These are phyloP conservation scores for Nematolebias whitei DNA, from an alignment of 2,113 vertebrate species.

Conservation along the genomic window DNA sequence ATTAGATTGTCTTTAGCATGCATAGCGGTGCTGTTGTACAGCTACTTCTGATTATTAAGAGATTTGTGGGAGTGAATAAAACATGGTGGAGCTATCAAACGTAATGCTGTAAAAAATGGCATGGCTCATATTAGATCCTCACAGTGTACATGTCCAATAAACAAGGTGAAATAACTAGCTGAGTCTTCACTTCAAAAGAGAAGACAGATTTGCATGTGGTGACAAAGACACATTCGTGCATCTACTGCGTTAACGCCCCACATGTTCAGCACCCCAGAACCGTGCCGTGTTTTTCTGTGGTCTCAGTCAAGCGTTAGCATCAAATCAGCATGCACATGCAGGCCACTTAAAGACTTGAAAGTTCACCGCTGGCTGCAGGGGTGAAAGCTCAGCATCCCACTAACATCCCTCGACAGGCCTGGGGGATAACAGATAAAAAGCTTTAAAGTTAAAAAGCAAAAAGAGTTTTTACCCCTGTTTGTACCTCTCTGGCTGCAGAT, in stretches of 20 bases:
- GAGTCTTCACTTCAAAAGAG: slow-evolving; percentile 1
- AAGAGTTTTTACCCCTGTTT: slow-evolving; percentile 54
- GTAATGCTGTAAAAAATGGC: slow-evolving; percentile 6
- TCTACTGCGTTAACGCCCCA: slow-evolving; percentile 3
- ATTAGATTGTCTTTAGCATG: slow-evolving; percentile 58
- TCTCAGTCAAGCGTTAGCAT: slow-evolving; percentile 52
- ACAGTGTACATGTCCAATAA: background rate
- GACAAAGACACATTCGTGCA: slow-evolving; percentile 9
- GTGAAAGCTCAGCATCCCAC: slow-evolving; percentile 75
- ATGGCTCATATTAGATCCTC: background rate
- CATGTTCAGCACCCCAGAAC: slow-evolving; percentile 14
- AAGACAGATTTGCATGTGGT: background rate
- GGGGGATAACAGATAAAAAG: slow-evolving; percentile 77
- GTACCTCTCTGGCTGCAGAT: slow-evolving; percentile 63
- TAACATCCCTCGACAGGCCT: slow-evolving; percentile 73
- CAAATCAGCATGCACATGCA: slow-evolving; percentile 68
- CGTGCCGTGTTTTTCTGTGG: slow-evolving; percentile 42
- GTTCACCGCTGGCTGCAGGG: slow-evolving; percentile 69
- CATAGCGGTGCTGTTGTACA: slow-evolving; percentile 17
- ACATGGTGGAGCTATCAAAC: slow-evolving; percentile 2
- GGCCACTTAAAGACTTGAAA: slow-evolving; percentile 78
- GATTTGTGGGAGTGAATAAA: slow-evolving; percentile 24
- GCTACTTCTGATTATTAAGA: slow-evolving; percentile 38
- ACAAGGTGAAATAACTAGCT: background rate
- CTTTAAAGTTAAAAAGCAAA: slow-evolving; percentile 76